Base-by-base conservation (phyloP, 2,113 vertebrate species). In the Diadophis punctatus region DNA sequence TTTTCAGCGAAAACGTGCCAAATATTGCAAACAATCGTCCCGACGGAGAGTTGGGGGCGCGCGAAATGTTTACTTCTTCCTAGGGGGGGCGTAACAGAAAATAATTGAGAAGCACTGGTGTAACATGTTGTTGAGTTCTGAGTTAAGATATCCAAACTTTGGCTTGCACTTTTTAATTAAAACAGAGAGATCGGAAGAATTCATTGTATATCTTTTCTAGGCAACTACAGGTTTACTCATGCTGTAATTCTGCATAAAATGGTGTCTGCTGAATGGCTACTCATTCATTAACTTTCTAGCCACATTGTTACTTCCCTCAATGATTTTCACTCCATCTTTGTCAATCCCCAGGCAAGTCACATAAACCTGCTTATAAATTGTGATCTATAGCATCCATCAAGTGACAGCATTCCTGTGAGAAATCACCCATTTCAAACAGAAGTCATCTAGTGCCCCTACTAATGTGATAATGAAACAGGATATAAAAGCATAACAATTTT, bases 321-420 rank as follows among this genome's bases (percentile, higher is more conserved):
- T 56, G 34, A 43, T 46, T 60, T 86, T 90, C 22, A 90, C 55
- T 91, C 53, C 80, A 86, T 91, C 80, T 58, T 91, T 91, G 84
- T 51, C 55, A 63, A 25, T 55, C 43, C 30, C 49, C 55, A 91
- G 43, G 55, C 55, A 16, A 30, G 30, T 60, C 39, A 51, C 48
- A 60, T 22, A 23, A 25, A 22, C 30, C 11, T 87, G 43, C 49
- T 51, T 63, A 60, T 87, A 49, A 63, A 60, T 87, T 91, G 55
- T 63, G 3, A 3, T 49, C 30, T 25, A n/a, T 22, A 87, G 84
- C 55, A 58, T 91, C 84, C 30, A 87, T 63, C 53, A 91, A 87
- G 55, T 87, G 85, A 87, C 85, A 87, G 30, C 43, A 49, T 87
- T 55, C 55, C 46, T 86, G 39, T 86, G 53, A 48, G 30, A 68